Evolutionary conservation across 2,113 vertebrate species (phyloP), one percentile per base, ranked within the genome.

Genomic region (Elephas maximus): DNA sequence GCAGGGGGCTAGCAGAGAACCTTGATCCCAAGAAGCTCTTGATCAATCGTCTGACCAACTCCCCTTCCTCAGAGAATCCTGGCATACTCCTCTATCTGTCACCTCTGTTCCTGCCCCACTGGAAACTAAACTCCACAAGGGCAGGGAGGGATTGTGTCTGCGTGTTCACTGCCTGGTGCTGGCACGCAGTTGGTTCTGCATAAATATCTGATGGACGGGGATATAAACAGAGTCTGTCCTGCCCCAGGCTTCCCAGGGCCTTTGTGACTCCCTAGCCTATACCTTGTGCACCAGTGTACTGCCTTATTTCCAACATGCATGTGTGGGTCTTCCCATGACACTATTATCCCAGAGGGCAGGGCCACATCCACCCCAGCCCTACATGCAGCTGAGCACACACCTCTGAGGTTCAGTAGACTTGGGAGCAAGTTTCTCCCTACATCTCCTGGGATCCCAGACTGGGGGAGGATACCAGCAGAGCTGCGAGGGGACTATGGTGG

Each of bases 241-340:
- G 5, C 37, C 9, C 37, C 63, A 26, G 37, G 2, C 24, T 90
- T 23, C 88, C 33, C 11, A 48, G 0, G 18, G 12, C 17, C 37
- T 18, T 69, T 8, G 33, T 44, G 20, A 6, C 28, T 6, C 63
- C n/a, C 67, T 17, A 5, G 18, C 5, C 28, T 71, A 3, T 3
- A 41, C 17, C 78, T 57, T 63, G 15, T 60, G 1, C 6, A 3
- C 26, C 11, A 0, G 21, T 3, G 57, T 2, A 65, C 53, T 45
- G 37, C 37, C 76, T 44, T 0, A 0, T n/a, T 17, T 37, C 10
- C 26, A 12, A 2, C 37, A 8, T 2, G 20, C 21, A 14, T 11
- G 21, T 33, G 37, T 12, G 5, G 5, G 0, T n/a, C 6, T 0
- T 1, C 28, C 20, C 6, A 26, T 18, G 28, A 30, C 63, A 57